Evolutionary conservation across 2,113 vertebrate genomes (phyloP).

Genomic region (Litocranius walleri): DNA sequence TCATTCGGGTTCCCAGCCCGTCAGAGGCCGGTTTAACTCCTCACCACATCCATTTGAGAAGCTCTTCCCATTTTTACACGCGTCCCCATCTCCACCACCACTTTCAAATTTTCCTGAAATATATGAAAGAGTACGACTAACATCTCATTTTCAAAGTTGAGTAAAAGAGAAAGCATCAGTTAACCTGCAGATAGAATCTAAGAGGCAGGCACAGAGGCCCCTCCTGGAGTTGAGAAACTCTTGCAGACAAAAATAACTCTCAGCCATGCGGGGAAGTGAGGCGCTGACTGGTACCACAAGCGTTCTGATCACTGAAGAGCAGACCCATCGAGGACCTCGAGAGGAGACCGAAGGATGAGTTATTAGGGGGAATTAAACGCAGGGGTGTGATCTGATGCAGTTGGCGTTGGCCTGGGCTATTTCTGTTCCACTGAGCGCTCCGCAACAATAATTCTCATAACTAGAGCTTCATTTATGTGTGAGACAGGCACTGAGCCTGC

Average conservation of each 20-base stretch:
- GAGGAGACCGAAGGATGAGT: not conserved
- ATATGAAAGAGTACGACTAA: not conserved
- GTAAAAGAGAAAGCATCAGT: not conserved
- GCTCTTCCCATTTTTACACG: not conserved
- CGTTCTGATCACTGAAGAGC: not conserved
- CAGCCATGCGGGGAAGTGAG: not conserved
- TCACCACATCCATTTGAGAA: not conserved
- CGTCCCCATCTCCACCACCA: not conserved
- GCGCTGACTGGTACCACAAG: fast-evolving
- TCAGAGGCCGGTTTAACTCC: not conserved
- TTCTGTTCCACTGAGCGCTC: not conserved
- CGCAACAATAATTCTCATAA: not conserved
- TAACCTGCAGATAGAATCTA: not conserved
- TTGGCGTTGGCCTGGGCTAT: too few relatives aligned
- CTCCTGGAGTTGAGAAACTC: not conserved
- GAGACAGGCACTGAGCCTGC: fast-evolving
- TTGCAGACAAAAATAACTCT: not conserved
- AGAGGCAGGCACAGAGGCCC: not conserved
- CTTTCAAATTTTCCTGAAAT: slow-evolving; percentile 8
- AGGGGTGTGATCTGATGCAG: fast-evolving
- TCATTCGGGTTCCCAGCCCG: not conserved
- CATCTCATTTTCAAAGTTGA: slow-evolving; percentile 25
- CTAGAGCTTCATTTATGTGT: not conserved
- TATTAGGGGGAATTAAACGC: not conserved
- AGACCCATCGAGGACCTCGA: not conserved